These are phyloP conservation scores for Zaprionus kolodkinae DNA, from an alignment of 1,140 invertebrate species.

Conservation along the genomic window DNA sequence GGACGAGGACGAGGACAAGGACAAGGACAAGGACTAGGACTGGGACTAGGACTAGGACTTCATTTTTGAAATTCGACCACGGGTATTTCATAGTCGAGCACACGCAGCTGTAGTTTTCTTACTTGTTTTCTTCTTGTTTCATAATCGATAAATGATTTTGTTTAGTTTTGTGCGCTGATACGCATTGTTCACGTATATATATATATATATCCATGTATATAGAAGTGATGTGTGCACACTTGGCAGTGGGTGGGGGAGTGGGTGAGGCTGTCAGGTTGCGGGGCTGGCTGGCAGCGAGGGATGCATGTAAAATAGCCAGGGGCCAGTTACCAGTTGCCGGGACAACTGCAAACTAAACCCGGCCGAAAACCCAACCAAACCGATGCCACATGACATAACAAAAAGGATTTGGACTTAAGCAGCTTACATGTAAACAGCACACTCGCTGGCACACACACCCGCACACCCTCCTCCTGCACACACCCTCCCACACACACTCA, in stretches of 20 bases:
- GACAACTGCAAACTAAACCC: constrained; percentile 39
- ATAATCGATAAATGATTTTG: constrained; percentile 81
- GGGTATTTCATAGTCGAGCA: no score
- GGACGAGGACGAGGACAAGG: no score
- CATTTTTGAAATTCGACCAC: no score
- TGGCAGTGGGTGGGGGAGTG: neutral
- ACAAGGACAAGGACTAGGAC: no score
- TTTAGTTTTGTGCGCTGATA: constrained; percentile 60
- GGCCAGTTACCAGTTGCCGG: constrained; percentile 67
- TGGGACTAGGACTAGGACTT: no score
- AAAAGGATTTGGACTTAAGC: constrained; percentile 78
- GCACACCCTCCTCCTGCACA: constrained; percentile 13
- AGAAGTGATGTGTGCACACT: constrained; percentile 10
- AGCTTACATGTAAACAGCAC: constrained; percentile 73
- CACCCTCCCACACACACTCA: constrained; percentile 3
- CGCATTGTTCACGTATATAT: constrained; percentile 17
- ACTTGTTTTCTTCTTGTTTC: constrained; percentile 20
- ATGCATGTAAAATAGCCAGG: constrained; percentile 66
- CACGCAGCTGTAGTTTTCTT: neutral
- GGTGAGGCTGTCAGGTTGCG: no score
- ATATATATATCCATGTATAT: constrained; percentile 14
- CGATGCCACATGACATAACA: constrained; percentile 74
- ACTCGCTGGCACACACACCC: constrained; percentile 33
- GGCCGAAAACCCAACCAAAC: constrained; percentile 26
- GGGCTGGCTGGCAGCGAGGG: no score